Conservation (phyloP, 2,797 vertebrate species). For the Anolis apletophallus region DNA sequence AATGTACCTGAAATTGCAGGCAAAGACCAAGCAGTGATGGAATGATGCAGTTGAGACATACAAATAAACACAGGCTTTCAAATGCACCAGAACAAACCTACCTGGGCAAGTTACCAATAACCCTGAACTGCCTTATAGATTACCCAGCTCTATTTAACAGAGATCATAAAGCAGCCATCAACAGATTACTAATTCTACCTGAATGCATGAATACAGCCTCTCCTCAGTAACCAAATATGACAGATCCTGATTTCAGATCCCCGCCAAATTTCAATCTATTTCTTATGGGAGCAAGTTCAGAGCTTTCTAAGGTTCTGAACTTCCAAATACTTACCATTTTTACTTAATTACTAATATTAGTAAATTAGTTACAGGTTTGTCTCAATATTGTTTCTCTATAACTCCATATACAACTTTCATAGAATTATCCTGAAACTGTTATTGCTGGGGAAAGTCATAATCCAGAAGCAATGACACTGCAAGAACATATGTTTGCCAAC, state of each 20-base stretch:
- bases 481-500: accelerated
- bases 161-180: not conserved
- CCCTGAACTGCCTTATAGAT: not conserved
- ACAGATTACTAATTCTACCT: not conserved
- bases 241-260: not conserved
- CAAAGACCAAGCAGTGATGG: not conserved
- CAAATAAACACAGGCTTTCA: not conserved
- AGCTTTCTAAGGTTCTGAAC: not conserved
- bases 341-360: not conserved
- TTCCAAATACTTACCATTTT: not conserved
- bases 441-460: not conserved
- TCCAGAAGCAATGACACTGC: not conserved
- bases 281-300: not conserved
- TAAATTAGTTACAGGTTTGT: not conserved
- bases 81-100: not conserved
- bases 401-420: not conserved
- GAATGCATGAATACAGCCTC: not conserved
- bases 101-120: not conserved
- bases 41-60: no score
- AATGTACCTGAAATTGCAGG: not conserved
- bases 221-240: not conserved
- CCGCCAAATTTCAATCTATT: not conserved
- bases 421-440: not conserved
- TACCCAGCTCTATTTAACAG: not conserved
- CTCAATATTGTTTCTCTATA: not conserved